phyloP scores from a whole-genome alignment of 1,140 invertebrate species.

The Brachionus koreanus region DNA sequence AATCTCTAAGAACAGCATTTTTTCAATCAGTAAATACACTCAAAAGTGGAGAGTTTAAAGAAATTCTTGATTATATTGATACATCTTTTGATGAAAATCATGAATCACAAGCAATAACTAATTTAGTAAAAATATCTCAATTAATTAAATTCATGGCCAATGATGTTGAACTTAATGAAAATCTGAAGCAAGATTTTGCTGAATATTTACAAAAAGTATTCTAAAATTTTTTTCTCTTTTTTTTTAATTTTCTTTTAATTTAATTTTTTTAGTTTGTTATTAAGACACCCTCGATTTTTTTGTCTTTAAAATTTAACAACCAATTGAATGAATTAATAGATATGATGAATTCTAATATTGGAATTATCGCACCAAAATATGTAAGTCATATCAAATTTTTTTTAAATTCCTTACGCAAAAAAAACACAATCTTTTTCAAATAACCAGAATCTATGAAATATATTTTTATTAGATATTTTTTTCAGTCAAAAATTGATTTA shows the following conservation, averaged over 20 bases:
- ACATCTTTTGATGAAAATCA: background rate
- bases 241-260: background rate
- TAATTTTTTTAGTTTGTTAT: background rate
- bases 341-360: background rate
- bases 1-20: background rate
- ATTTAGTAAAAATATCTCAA: constrained; percentile 16
- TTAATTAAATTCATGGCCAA: background rate
- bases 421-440: no score
- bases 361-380: constrained; percentile 16
- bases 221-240: background rate
- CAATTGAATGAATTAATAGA: background rate
- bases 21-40: constrained; percentile 11
- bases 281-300: background rate
- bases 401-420: no score
- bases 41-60: background rate
- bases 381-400: background rate
- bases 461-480: no score
- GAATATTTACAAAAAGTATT: constrained; percentile 26
- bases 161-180: background rate
- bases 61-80: background rate
- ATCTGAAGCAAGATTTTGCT: constrained; percentile 5
- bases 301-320: background rate
- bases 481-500: no score
- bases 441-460: no score
- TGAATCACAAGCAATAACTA: background rate